Conservation (phyloP, 30 jellyfish, hydroid and myxozoan species). For the Nemopilema nomurai region DNA sequence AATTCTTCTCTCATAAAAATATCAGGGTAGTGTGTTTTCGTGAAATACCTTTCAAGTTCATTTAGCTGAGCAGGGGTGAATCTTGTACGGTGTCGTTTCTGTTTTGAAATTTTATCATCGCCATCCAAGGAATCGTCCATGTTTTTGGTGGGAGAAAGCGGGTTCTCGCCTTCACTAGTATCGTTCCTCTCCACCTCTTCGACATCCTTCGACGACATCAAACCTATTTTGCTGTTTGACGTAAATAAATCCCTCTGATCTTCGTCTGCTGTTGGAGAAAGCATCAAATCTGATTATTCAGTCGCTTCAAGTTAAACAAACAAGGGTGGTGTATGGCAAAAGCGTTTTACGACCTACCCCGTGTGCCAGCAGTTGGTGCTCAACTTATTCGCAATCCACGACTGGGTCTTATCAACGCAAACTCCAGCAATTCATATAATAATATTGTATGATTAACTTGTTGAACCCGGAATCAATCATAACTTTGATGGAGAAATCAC, state of each 20-base stretch:
- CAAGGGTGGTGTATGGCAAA: background rate
- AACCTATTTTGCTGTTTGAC: slow-evolving; percentile 51
- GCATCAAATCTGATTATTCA: background rate
- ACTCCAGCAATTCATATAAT: slow-evolving; percentile 18
- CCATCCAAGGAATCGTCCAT: slow-evolving; percentile 75
- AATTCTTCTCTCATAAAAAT: slow-evolving; percentile 96
- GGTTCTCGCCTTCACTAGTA: slow-evolving; percentile 42
- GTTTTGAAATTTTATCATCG: slow-evolving; percentile 84
- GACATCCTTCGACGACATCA: slow-evolving; percentile 35
- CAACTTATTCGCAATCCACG: slow-evolving; percentile 23
- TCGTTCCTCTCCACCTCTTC: slow-evolving; percentile 63
- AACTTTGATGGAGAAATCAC: background rate
- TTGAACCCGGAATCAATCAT: slow-evolving; percentile 24
- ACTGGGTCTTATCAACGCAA: slow-evolving; percentile 19
- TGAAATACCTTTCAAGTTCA: slow-evolving; percentile 93
- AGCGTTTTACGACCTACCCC: background rate
- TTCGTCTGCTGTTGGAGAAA: slow-evolving; percentile 63
- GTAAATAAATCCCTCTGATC: slow-evolving; percentile 62
- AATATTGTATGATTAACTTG: slow-evolving; percentile 19
- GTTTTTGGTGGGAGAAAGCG: slow-evolving; percentile 39
- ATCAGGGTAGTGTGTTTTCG: slow-evolving; percentile 99
- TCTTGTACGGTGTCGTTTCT: slow-evolving; percentile 96
- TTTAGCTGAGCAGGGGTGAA: slow-evolving; percentile 96
- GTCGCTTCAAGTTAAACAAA: background rate
- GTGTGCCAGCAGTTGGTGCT: slow-evolving; percentile 24